Evolutionary conservation across 2,113 vertebrate genomes (phyloP), one percentile per base, ranked within the genome.

Genomic region (Corydoras maculifer): DNA sequence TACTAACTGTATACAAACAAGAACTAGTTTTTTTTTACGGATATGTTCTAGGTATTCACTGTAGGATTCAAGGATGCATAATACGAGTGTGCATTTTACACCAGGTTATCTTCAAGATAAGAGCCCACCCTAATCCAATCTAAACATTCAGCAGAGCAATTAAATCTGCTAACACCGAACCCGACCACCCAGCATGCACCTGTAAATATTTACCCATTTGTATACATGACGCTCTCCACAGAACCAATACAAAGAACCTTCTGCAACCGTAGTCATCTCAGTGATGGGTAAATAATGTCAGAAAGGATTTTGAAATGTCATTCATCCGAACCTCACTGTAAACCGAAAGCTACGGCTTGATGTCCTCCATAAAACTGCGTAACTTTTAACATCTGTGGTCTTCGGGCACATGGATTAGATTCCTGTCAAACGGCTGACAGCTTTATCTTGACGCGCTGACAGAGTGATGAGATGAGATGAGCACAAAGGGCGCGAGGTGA

Each of bases 361-460:
- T 10, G 62, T 57, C 13, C 63, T 64, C 69, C 63, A 72, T 65
- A 62, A 66, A 65, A 66, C 35, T 43, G 35, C 35, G 4, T 43
- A 43, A 43, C 35, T 43, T 48, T 2, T 49, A 50, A 8, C 29
- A 15, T 58, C 68, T 12, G 43, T 2, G 18, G 15, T 14, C 30
- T 48, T 18, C n/a, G n/a, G 18, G 54, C 53, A 15, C 35, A 60
- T 57, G 48, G 51, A 69, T 75, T 80, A 68, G 58, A 77, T 77
- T 75, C 60, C 66, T 62, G 74, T 73, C 76, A 73, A 49, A 43
- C 58, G 30, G 15, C 69, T 70, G 58, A 67, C 60, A 68, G 51
- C 71, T 80, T 80, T 77, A 75, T 77, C 72, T 72, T 5, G n/a
- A 4, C 50, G 14, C 60, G 55, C 25, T 69, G 72, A 69, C 69